phyloP scores from a whole-genome alignment of 2,113 vertebrate species.

The Muntiacus muntjak region DNA sequence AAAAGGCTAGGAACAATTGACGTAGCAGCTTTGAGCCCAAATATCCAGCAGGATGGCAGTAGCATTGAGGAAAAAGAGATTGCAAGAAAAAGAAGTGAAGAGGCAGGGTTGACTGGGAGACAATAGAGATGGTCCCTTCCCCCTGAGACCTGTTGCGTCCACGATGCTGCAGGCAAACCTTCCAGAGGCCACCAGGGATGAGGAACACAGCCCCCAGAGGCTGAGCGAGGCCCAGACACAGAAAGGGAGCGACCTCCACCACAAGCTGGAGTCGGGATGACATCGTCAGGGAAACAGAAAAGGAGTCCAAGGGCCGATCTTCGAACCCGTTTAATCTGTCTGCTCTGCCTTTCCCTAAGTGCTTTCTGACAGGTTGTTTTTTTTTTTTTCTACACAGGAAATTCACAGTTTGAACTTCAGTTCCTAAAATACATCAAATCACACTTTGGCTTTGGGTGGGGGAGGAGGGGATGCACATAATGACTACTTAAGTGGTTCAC shows the following conservation, averaged over 20 bases:
- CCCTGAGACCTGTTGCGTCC: neutral
- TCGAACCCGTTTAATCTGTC: neutral
- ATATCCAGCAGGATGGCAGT: neutral
- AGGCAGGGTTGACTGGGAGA: neutral
- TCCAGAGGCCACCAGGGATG: neutral
- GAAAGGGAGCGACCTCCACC: neutral
- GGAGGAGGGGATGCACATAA: conserved; percentile 33
- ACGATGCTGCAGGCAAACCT: neutral
- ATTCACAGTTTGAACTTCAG: conserved; percentile 65
- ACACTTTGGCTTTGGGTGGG: conserved; percentile 29
- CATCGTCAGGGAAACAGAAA: neutral
- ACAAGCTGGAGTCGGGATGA: neutral
- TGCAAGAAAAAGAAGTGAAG: neutral
- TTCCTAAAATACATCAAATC: conserved; percentile 64
- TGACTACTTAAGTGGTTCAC: conserved; percentile 10
- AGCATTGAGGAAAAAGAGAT: neutral
- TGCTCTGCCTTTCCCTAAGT: conserved; percentile 18
- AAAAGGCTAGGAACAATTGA: neutral
- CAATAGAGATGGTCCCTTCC: neutral
- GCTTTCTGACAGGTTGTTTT: conserved; percentile 53
- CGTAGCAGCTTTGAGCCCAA: neutral
- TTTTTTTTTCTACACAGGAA: conserved; percentile 33
- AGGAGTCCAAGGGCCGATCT: conserved; percentile 26
- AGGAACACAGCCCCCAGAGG: neutral
- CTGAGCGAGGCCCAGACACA: neutral